Conservation (phyloP, 2,888 invertebrate genomes). For the Amphipoea oculea region DNA sequence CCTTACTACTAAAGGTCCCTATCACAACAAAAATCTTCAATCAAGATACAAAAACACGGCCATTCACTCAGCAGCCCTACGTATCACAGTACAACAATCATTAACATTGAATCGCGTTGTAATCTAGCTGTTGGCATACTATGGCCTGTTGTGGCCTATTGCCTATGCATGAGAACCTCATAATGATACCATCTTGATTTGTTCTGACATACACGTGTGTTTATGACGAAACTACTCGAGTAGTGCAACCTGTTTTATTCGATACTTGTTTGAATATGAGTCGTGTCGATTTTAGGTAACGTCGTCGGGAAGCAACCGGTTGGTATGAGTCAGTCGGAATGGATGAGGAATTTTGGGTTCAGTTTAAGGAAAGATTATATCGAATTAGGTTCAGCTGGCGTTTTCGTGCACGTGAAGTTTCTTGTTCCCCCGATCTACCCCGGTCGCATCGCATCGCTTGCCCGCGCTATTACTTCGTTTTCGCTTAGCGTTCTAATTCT, state of each 20-base stretch:
- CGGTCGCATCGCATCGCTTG: too few species aligned
- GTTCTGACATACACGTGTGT: constrained; percentile 40
- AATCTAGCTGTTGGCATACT: constrained; percentile 49
- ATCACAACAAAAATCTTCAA: neutral
- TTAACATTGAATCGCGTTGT: constrained; percentile 70
- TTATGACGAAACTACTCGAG: constrained; percentile 50
- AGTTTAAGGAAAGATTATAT: neutral
- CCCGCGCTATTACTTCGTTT: too few species aligned
- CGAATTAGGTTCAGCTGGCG: neutral
- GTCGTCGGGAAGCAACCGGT: constrained; percentile 26
- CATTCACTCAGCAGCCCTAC: constrained; percentile 35
- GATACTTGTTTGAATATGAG: constrained; percentile 36
- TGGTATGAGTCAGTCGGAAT: constrained; percentile 20
- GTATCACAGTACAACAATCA: constrained; percentile 51
- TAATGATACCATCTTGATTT: constrained; percentile 63
- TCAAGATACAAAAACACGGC: constrained; percentile 1
- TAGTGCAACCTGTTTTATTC: constrained; percentile 35
- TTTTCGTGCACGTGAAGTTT: too few species aligned
- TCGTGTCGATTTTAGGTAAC: constrained; percentile 38
- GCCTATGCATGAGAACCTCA: constrained; percentile 61
- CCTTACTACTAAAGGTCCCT: neutral
- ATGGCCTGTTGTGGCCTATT: constrained; percentile 30
- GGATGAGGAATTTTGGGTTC: constrained; percentile 26
- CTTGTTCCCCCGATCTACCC: too few species aligned
- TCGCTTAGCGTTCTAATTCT: too few species aligned